Conservation (phyloP, 2,888 invertebrate species). For the Unio pictorum region DNA sequence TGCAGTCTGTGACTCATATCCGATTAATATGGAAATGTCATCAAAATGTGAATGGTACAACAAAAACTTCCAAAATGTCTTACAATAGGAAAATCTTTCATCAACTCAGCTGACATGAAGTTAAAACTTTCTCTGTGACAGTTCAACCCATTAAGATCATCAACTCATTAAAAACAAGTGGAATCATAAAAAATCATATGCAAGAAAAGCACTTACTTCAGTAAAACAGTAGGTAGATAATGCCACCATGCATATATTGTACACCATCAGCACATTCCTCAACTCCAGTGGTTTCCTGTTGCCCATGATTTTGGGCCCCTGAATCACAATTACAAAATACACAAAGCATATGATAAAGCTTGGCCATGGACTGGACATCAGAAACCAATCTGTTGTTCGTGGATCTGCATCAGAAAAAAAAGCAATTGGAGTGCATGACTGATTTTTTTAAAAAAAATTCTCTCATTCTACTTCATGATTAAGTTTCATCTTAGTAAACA, state of each 20-base stretch:
- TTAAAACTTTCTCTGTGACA: no score
- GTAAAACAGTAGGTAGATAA: slow-evolving; percentile 93
- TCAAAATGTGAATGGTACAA: no score
- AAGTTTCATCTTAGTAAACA: no score
- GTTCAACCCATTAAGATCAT: no score
- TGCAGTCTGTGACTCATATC: no score
- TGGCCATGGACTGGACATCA: slow-evolving; percentile 92
- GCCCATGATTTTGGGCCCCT: slow-evolving; percentile 89
- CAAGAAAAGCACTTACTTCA: slow-evolving; percentile 81
- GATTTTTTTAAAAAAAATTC: background rate
- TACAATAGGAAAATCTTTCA: no score
- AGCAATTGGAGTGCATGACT: background rate
- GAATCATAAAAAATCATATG: no score
- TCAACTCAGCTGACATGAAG: no score
- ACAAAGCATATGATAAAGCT: slow-evolving; percentile 86
- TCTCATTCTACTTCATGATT: no score
- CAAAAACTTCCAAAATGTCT: no score
- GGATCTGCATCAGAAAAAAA: slow-evolving; percentile 77
- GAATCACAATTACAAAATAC: slow-evolving; percentile 85
- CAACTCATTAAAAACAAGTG: no score
- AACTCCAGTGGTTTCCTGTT: slow-evolving; percentile 90
- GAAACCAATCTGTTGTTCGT: slow-evolving; percentile 88
- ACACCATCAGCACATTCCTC: slow-evolving; percentile 83
- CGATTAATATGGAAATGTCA: no score
- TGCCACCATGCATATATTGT: slow-evolving; percentile 91